Base-by-base conservation (phyloP, 2,113 vertebrate species). In the Corythornis madagascariensis region DNA sequence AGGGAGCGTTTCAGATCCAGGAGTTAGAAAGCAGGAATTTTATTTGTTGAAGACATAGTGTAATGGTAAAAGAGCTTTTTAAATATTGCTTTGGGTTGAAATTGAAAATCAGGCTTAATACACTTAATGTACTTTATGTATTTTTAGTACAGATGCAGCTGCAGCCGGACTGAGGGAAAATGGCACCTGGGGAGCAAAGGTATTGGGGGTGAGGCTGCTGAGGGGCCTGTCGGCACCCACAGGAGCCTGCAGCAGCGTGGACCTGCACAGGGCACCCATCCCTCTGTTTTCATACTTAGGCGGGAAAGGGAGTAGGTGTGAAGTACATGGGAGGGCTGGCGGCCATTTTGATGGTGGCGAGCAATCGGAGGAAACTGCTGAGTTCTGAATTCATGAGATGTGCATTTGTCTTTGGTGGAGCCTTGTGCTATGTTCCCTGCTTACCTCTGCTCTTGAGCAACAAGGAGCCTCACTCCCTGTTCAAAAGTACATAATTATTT, bases 341-440 rank as follows among this genome's bases (percentile, higher is more conserved):
- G n/a, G 28, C 50, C n/a, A 22, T 16, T 40, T n/a, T 40, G 45
- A 6, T 42, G 52, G 16, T n/a, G 42, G 15, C 12, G 29, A 55
- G 24, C 15, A 35, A 50, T 28, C 25, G 7, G 28, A 65, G 47
- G 38, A 38, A 61, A 22, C 12, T 60, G 38, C 25, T 0, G 1
- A 18, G 22, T 63, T 24, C 35, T 1, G 3, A 28, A 19, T 56
- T 63, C 26, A 35, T 10, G 56, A 69, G 55, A 21, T 0, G 1
- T 28, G 4, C n/a, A 22, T 28, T 33, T 40, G 40, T 13, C 6
- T 60, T 64, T 59, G 24, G 33, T 64, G 13, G 17, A 20, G 24
- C 12, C 25, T 69, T 35, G 7, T 0, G 2, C 35, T 69, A 33
- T 33, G 0, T 2, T 33, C 43, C 47, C n/a, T 1, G 1, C 26